Evolutionary conservation across 2,797 vertebrate genomes (phyloP).

Genomic region (Phataginus tricuspis): DNA sequence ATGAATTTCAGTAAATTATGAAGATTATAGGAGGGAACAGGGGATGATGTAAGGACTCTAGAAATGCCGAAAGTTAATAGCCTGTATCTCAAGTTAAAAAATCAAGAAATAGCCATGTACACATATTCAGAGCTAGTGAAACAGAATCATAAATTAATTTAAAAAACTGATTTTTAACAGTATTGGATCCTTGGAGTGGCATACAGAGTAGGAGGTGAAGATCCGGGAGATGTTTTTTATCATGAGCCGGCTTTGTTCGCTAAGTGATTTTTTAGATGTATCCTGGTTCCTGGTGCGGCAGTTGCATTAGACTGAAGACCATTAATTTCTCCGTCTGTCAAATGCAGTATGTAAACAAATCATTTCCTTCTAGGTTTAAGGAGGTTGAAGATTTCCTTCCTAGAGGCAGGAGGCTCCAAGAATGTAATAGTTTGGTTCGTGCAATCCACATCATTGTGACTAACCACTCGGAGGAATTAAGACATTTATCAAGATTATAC

Average conservation of each 20-base stretch:
- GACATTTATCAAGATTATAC: too few species aligned
- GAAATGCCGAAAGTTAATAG: background rate
- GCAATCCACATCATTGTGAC: background rate
- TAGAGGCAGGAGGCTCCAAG: background rate
- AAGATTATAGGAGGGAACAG: background rate
- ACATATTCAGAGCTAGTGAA: background rate
- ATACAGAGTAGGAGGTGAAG: rapidly evolving
- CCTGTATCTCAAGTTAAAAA: background rate
- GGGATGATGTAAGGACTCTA: background rate
- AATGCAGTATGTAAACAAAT: background rate
- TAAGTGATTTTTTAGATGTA: background rate
- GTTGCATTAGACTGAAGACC: background rate
- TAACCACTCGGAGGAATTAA: background rate
- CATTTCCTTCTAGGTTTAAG: background rate
- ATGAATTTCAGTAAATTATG: background rate
- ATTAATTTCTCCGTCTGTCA: background rate
- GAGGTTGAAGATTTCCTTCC: background rate
- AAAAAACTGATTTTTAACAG: background rate
- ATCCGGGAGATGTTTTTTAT: background rate
- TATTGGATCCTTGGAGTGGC: background rate
- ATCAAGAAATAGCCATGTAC: background rate
- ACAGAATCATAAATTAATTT: too few species aligned
- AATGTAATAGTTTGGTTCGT: background rate
- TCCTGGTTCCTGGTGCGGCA: too few species aligned
- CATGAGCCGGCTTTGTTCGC: background rate